Evolutionary conservation across 2,888 invertebrate species (phyloP).

Genomic region (Danaus chrysippus): DNA sequence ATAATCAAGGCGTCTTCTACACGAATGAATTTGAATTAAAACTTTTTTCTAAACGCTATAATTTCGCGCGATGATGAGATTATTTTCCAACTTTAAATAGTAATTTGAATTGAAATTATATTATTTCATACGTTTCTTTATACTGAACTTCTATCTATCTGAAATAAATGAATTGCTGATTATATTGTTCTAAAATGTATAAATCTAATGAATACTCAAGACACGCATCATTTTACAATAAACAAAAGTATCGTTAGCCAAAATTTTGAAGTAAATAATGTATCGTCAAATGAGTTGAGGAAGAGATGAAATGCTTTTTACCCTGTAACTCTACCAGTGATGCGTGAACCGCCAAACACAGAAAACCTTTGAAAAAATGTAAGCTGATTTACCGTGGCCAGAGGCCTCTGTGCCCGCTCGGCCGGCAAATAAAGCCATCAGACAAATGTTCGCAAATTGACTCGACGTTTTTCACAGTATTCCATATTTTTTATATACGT

Average conservation of each 20-base stretch:
- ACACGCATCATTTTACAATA: too few species aligned
- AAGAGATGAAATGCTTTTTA: constrained; percentile 64
- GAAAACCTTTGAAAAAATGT: constrained; percentile 74
- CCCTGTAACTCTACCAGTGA: constrained; percentile 53
- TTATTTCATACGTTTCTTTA: too few species aligned
- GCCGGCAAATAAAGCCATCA: constrained; percentile 76
- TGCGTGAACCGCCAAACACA: constrained; percentile 70
- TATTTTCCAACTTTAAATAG: too few species aligned
- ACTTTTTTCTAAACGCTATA: neutral
- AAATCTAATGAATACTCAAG: too few species aligned
- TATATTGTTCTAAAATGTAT: too few species aligned
- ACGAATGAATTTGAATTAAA: constrained; percentile 13
- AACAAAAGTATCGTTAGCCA: neutral
- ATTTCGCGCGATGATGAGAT: too few species aligned
- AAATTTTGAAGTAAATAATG: constrained; percentile 11
- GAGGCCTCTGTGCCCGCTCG: constrained; percentile 59
- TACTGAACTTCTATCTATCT: too few species aligned
- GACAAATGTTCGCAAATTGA: constrained; percentile 77
- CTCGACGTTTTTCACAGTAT: constrained; percentile 72
- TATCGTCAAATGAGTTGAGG: constrained; percentile 46
- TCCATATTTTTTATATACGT: constrained; percentile 55
- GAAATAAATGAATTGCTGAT: too few species aligned
- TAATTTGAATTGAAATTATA: too few species aligned
- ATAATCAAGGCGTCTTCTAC: constrained; percentile 25
- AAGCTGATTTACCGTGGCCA: constrained; percentile 75